Base-by-base conservation (phyloP, 2,797 vertebrate genomes). In the Epinephelus coioides region DNA sequence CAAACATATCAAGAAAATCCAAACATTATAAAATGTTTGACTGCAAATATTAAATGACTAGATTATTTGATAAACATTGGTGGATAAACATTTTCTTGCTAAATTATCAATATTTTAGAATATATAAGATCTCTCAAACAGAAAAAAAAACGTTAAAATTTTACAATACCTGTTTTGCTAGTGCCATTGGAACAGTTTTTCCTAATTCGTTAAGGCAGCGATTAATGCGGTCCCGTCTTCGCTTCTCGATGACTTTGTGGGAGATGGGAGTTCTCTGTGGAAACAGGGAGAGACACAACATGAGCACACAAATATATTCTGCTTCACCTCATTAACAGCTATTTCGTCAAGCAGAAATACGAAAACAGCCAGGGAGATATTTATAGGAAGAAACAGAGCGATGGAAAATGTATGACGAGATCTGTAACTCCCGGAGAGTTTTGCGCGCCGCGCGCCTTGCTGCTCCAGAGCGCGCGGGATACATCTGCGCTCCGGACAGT, bases 201-300 rank as follows among this genome's bases (percentile, higher is more conserved):
- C 97, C 97, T 55, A 99, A 85, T 65, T 99, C 97, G 74, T 96
- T 98, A 21, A 99, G 91, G 79, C 98, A 99, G 69, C 97, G 96
- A 73, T 99, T 99, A 82, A 99, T 99, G 10, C 98, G 95, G 88
- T 99, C 98, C 63, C 98, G 93, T 82, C 98, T 94, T 66, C 98
- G 91, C 85, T 99, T 99, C 91, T 99, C 98, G 17, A 99, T 99
- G 59, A 99, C 98, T 93, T 99, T 99, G 90, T 99, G 98, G 59
- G 98, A 99, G 70, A 99, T 97, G 0, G 97, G 97, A 57, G 97
- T 97, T 93, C 95, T 97, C 97, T 99, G 95, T 44, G 63, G 83
- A 92, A 82, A 79, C 17, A 79, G 1, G 14, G 6, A 49, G 51
- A 88, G 14, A 38, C 0, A 13, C 3, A 64, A 77, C 18, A 64